Base-by-base conservation (phyloP, 2,113 vertebrate genomes). In the Nansenia antarctica region DNA sequence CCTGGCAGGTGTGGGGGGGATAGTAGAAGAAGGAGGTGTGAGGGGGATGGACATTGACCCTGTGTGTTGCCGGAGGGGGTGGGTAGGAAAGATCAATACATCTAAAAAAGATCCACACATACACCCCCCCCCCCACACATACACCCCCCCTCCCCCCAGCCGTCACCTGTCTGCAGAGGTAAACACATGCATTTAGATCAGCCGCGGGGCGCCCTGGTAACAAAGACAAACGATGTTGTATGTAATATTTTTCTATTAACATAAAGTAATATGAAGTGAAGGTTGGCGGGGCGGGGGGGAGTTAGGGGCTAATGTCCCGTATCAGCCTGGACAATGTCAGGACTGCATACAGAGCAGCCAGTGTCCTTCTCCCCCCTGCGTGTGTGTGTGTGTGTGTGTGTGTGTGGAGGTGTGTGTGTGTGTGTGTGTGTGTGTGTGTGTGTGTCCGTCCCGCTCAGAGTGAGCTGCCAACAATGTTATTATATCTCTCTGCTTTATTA, bases 181-280 rank as follows among this genome's bases (percentile, higher is more conserved):
- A 98, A 98, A 98, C 96, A 98, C 95, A 97, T 93, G 90, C 92
- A 94, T 93, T 92, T 92, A 93, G 93, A 94, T 92, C 90, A 92
- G 90, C 84, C 82, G 80, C 81, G 72, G 82, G 75, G 85, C 84
- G 87, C 86, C 52, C 72, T 75, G 80, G 89, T 98, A 98, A 98
- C 97, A 95, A 98, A 98, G 97, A 99, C 97, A 98, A 98, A 99
- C 95, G 96, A 96, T 96, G 96, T 95, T 97, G 96, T 97, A 95
- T 98, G 95, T 98, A 96, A 98, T 99, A 98, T 98, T 97, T 98
- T 96, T 96, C 96, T 97, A 99, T 99, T 99, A 99, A 99, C 97
- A 99, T 98, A 98, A 98, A 98, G 96, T 98, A 98, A 98, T 98
- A 98, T 98, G 98, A 98, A n/a, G n/a, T 98, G 97, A 98, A 99